Conservation (phyloP, 1,140 invertebrate genomes). For the Ectropis grisescens region DNA sequence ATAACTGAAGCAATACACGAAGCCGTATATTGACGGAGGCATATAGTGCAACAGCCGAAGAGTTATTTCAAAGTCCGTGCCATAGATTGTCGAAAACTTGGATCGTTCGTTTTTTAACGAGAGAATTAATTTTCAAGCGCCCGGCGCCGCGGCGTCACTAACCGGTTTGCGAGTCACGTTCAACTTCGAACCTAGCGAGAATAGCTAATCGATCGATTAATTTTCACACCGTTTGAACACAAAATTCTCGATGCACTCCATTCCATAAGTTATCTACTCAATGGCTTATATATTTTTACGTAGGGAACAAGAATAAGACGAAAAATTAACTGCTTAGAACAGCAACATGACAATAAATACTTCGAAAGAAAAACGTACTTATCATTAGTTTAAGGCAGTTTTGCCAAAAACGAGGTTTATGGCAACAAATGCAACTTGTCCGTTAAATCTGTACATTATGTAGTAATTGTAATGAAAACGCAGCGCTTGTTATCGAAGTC, state of each 20-base stretch:
- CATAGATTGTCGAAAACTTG: slow-evolving; percentile 36
- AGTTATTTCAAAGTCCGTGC: slow-evolving; percentile 22
- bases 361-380: too few species aligned
- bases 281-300: too few species aligned
- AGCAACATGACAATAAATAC: too few species aligned
- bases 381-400: too few species aligned
- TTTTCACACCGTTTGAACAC: slow-evolving; percentile 54
- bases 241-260: slow-evolving; percentile 40
- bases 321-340: too few species aligned
- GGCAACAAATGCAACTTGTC: too few species aligned
- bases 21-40: slow-evolving; percentile 7
- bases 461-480: too few species aligned
- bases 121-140: slow-evolving; percentile 49
- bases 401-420: too few species aligned
- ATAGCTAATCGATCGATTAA: slow-evolving; percentile 64
- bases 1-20: slow-evolving; percentile 14
- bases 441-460: too few species aligned
- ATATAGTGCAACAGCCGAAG: slow-evolving; percentile 18
- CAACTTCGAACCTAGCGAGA: slow-evolving; percentile 39
- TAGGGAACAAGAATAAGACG: too few species aligned
- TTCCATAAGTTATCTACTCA: too few species aligned
- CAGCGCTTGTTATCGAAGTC: too few species aligned
- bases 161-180: slow-evolving; percentile 48
- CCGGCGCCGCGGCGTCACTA: slow-evolving; percentile 21
- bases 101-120: slow-evolving; percentile 28